A percentile compares a stretch with the other conserved stretches of the same genome.
Conservation (phyloP, 2,797 vertebrate genomes). For the Rhyacichthys aspro region DNA sequence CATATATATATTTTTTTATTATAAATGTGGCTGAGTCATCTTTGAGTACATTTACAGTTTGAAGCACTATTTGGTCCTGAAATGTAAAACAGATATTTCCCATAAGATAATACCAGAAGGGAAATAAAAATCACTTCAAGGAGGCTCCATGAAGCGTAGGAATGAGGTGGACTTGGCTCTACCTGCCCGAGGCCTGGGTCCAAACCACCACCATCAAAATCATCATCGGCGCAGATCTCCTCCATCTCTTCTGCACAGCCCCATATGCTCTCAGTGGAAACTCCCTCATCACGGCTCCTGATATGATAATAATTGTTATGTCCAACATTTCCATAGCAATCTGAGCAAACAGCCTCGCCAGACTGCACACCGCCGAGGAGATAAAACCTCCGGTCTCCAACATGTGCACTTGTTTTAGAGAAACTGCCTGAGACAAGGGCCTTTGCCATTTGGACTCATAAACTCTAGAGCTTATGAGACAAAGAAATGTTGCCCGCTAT, state of each 20-base stretch:
- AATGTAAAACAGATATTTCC: conserved; percentile 4
- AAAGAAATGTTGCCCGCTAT: no score
- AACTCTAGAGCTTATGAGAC: conserved; percentile 17
- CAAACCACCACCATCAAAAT: conserved; percentile 50
- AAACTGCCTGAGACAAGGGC: conserved; percentile 10
- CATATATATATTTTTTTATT: background rate
- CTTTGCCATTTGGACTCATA: conserved; percentile 21
- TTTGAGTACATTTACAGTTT: conserved; percentile 5
- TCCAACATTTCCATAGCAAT: conserved; percentile 65
- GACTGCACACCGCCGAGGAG: conserved; percentile 38
- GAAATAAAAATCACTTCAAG: background rate
- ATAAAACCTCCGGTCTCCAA: conserved; percentile 41
- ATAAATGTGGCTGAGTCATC: background rate
- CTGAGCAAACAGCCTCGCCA: conserved; percentile 55
- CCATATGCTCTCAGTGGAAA: conserved; percentile 54
- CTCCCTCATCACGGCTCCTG: conserved; percentile 55
- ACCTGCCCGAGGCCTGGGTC: conserved; percentile 40
- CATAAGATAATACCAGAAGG: conserved; percentile 19
- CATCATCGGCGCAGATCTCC: conserved; percentile 27
- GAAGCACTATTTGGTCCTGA: conserved; percentile 1
- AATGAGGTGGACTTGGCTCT: conserved; percentile 28
- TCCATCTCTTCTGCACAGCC: conserved; percentile 27
- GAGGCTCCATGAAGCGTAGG: background rate
- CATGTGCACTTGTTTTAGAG: conserved; percentile 7
- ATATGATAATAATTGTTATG: conserved; percentile 63